Conservation (phyloP, 2,888 invertebrate genomes). For the Meteorus colon region DNA sequence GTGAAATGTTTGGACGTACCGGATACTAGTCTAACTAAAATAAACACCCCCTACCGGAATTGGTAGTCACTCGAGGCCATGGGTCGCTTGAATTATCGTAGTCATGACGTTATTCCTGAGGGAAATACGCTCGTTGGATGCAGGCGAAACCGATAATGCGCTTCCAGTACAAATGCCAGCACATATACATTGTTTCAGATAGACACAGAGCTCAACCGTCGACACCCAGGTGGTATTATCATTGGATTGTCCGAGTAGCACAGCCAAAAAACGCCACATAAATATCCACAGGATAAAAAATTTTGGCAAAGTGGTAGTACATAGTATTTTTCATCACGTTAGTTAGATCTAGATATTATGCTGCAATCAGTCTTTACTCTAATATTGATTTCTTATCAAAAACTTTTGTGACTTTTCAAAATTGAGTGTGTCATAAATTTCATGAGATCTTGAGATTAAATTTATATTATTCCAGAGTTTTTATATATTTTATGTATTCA, state of each 20-base stretch:
- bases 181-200: slow-evolving; percentile 50
- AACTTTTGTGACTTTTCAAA: no score
- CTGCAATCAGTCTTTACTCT: no score
- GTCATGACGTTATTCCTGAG: slow-evolving; percentile 58
- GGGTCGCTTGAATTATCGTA: slow-evolving; percentile 58
- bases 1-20: slow-evolving; percentile 35
- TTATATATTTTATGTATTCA: no score
- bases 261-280: no score
- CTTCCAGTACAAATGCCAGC: slow-evolving; percentile 57
- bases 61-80: slow-evolving; percentile 30
- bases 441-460: no score
- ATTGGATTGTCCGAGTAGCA: background rate
- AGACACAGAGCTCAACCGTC: slow-evolving; percentile 3
- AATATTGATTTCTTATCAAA: no score
- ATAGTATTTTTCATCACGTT: no score
- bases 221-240: slow-evolving; percentile 3
- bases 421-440: no score
- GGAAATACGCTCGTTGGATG: slow-evolving; percentile 60
- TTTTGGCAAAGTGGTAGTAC: no score
- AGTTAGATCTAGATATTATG: no score
- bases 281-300: background rate
- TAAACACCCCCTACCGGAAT: slow-evolving; percentile 33
- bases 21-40: slow-evolving; percentile 25
- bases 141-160: slow-evolving; percentile 61
- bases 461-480: no score